Conservation (phyloP, 2,888 invertebrate genomes). For the Latheticus oryzae region DNA sequence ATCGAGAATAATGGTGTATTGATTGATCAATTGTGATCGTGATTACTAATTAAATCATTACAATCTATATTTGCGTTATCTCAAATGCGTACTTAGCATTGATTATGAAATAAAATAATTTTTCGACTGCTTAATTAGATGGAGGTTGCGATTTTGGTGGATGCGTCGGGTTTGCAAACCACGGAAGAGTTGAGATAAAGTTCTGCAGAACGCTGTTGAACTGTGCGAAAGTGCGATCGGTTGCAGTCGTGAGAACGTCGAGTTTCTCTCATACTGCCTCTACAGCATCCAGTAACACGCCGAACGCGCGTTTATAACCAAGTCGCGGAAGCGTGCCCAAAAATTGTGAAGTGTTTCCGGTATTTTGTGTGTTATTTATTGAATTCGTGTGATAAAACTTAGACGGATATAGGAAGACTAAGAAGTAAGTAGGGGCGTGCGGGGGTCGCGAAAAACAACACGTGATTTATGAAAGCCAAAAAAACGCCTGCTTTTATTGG, state of each 20-base stretch:
- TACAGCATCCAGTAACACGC: constrained; percentile 50
- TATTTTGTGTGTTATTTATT: constrained; percentile 10
- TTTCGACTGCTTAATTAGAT: too few species aligned
- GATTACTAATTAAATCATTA: too few species aligned
- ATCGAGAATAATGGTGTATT: too few species aligned
- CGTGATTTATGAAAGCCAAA: constrained; percentile 33
- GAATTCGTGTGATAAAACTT: constrained; percentile 26
- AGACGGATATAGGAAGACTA: constrained; percentile 30
- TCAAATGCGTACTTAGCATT: too few species aligned
- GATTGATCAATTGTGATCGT: too few species aligned
- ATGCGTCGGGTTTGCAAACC: constrained; percentile 11
- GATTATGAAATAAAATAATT: too few species aligned
- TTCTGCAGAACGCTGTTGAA: constrained; percentile 47
- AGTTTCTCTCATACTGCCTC: constrained; percentile 44
- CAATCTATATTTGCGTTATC: too few species aligned
- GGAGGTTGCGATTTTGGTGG: constrained; percentile 14
- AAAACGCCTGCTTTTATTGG: not conserved
- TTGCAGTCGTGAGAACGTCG: constrained; percentile 44
- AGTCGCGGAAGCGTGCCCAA: constrained; percentile 20
- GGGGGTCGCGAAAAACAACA: constrained; percentile 22
- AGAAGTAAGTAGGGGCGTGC: constrained; percentile 31
- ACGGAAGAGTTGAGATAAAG: constrained; percentile 19
- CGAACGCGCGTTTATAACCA: constrained; percentile 38
- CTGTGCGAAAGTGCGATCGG: constrained; percentile 51
- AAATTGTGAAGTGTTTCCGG: constrained; percentile 35